Percentiles rank a stretch among this genome's conserved stretches.
phyloP scores from a whole-genome alignment of 2,797 vertebrate genomes.

The Perodicticus potto region DNA sequence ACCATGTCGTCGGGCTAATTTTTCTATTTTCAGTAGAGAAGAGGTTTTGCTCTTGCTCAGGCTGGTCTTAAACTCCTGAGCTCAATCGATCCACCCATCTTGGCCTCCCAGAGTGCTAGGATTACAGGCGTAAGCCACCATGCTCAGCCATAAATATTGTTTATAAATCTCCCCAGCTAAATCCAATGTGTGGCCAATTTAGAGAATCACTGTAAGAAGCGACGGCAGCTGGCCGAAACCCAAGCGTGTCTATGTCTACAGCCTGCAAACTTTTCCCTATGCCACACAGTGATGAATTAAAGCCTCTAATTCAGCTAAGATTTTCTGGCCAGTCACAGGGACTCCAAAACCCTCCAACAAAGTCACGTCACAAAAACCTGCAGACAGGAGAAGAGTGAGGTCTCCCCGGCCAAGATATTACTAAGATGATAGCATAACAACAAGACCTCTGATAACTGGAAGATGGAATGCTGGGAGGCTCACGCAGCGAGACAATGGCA shows the following conservation, averaged over 20 bases:
- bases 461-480: background rate
- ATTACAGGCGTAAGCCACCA: no score
- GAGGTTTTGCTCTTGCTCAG: no score
- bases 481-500: background rate
- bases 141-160: background rate
- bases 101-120: no score
- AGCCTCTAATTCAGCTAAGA: background rate
- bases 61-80: no score
- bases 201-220: background rate
- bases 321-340: background rate
- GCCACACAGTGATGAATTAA: background rate
- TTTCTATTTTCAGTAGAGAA: no score
- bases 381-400: background rate
- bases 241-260: background rate
- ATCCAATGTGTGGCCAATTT: background rate
- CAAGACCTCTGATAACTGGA: background rate
- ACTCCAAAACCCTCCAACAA: background rate
- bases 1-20: no score
- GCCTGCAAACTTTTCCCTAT: background rate
- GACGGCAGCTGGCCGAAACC: background rate
- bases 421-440: background rate
- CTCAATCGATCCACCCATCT: no score
- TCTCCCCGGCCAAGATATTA: background rate
- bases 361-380: background rate
- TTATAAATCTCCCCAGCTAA: background rate